phyloP scores from a whole-genome alignment of 1,140 invertebrate species.

The Solenopsis fugax region DNA sequence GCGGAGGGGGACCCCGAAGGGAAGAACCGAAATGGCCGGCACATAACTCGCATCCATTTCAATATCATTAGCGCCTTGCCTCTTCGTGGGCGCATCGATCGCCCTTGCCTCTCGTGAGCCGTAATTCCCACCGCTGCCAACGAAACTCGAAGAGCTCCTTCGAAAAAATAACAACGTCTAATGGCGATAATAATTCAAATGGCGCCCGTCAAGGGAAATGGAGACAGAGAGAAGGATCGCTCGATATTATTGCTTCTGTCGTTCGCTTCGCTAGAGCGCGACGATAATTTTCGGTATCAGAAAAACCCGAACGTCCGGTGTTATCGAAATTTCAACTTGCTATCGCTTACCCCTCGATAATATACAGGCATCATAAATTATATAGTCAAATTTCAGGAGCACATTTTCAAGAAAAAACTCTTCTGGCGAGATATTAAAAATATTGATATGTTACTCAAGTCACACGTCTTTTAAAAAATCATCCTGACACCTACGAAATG shows the following conservation, averaged over 20 bases:
- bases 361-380: background rate
- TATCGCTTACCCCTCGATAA: background rate
- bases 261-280: background rate
- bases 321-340: background rate
- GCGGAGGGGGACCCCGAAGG: slow-evolving; percentile 47
- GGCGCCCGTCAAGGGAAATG: slow-evolving; percentile 21
- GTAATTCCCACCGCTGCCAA: slow-evolving; percentile 47
- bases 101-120: slow-evolving; percentile 33
- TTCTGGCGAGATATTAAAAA: background rate
- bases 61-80: slow-evolving; percentile 78
- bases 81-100: slow-evolving; percentile 59
- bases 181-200: slow-evolving; percentile 68
- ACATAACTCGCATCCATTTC: slow-evolving; percentile 79
- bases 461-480: background rate
- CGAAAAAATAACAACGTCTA: slow-evolving; percentile 65
- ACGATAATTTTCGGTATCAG: background rate
- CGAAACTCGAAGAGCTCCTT: slow-evolving; percentile 39
- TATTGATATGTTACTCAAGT: background rate
- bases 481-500: background rate
- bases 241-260: slow-evolving; percentile 38
- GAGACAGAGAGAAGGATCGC: background rate
- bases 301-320: background rate
- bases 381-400: background rate
- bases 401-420: background rate
- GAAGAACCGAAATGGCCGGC: slow-evolving; percentile 71